These are phyloP conservation scores for Apis cerana DNA, from an alignment of 1,140 invertebrate species.

Conservation along the genomic window DNA sequence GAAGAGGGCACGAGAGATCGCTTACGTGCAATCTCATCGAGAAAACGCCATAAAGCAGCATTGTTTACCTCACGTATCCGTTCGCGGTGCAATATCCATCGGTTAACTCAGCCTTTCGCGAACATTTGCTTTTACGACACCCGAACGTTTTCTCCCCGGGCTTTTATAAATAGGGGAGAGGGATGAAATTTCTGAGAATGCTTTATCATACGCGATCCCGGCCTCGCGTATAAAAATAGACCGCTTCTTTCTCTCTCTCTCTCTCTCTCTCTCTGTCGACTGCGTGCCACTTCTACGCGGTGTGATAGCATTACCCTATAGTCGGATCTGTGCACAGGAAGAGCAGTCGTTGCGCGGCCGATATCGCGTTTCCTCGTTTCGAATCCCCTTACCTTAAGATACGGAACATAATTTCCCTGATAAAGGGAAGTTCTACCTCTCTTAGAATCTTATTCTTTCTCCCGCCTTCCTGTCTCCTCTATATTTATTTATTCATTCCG, in stretches of 20 bases:
- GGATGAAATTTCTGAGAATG: constrained; percentile 62
- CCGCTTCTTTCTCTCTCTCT: constrained; percentile 5
- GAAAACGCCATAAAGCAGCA: background rate
- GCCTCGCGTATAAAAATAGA: constrained; percentile 57
- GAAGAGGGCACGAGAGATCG: background rate
- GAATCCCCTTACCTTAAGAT: background rate
- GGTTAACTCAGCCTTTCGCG: background rate
- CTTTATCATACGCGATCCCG: constrained; percentile 60
- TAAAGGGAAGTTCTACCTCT: background rate
- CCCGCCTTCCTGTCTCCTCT: no score
- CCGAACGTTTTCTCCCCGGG: constrained; percentile 13
- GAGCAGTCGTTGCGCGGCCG: constrained; percentile 11
- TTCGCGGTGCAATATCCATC: constrained; percentile 34
- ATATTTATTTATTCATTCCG: no score
- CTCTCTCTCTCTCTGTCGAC: background rate
- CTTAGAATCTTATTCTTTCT: background rate
- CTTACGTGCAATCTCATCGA: background rate
- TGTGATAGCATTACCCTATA: constrained; percentile 50
- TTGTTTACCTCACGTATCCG: background rate
- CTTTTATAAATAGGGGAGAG: constrained; percentile 57
- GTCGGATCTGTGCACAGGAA: constrained; percentile 38
- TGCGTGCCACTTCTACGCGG: constrained; percentile 30
- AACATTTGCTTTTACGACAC: constrained; percentile 32
- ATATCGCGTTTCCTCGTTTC: background rate
- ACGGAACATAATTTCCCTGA: background rate